Conservation (phyloP, 2,113 vertebrate species). For the Boleophthalmus pectinirostris region DNA sequence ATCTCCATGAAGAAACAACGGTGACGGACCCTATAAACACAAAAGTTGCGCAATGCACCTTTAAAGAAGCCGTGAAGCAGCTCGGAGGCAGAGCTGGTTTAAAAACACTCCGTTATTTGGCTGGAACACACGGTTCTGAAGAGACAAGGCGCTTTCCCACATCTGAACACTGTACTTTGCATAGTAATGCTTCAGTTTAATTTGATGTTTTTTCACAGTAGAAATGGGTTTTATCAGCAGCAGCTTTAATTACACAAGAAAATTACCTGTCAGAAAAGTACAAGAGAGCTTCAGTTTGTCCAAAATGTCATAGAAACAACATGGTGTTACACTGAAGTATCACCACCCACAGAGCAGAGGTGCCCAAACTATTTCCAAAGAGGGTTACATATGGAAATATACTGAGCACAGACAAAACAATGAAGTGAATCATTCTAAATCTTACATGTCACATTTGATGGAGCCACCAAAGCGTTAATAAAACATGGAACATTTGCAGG, state of each 20-base stretch:
- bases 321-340: not conserved
- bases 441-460: too few relatives aligned
- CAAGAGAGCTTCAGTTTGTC: not conserved
- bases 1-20: too few relatives aligned
- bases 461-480: too few relatives aligned
- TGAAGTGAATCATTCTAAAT: too few relatives aligned
- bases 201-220: not conserved
- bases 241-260: not conserved
- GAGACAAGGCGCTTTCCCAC: not conserved
- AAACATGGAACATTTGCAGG: too few relatives aligned
- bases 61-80: not conserved
- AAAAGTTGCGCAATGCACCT: too few relatives aligned
- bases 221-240: not conserved
- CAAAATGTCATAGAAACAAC: not conserved
- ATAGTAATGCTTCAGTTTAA: not conserved
- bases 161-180: not conserved
- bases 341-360: not conserved
- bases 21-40: too few relatives aligned
- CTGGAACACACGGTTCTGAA: constrained; percentile 12
- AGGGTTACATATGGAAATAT: not conserved
- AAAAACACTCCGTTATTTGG: constrained; percentile 1
- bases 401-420: too few relatives aligned
- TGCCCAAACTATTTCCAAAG: not conserved
- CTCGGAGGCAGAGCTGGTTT: not conserved
- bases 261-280: not conserved